A percentile compares a stretch with the other conserved stretches of the same genome.
Evolutionary conservation across 2,888 invertebrate genomes (phyloP).

Genomic region (Polylopha cassiicola): DNA sequence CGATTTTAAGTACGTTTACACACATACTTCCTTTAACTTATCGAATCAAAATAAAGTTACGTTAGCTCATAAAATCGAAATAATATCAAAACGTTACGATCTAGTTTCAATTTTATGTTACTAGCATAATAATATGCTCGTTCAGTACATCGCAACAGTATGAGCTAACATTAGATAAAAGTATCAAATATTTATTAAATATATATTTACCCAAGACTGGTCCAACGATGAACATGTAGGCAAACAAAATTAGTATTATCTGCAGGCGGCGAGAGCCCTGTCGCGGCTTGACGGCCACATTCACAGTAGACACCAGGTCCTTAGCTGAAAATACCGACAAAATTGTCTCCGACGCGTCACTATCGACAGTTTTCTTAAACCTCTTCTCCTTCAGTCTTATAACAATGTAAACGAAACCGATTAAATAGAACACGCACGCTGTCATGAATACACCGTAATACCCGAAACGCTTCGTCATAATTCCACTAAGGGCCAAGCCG

Average conservation of each 20-base stretch:
- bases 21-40: background rate
- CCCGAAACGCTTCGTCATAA: slow-evolving; percentile 67
- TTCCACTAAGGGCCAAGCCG: slow-evolving; percentile 74
- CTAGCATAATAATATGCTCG: background rate
- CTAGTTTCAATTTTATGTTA: background rate
- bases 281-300: slow-evolving; percentile 61
- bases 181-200: slow-evolving; percentile 9
- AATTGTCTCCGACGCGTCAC: slow-evolving; percentile 43
- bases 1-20: too few species aligned
- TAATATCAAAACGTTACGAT: slow-evolving; percentile 5
- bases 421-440: slow-evolving; percentile 62
- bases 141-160: too few species aligned
- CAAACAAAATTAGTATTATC: slow-evolving; percentile 61
- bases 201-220: slow-evolving; percentile 65
- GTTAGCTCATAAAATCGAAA: slow-evolving; percentile 5
- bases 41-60: slow-evolving; percentile 8
- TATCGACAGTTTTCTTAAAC: slow-evolving; percentile 51
- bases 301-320: slow-evolving; percentile 66
- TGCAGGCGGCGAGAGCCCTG: slow-evolving; percentile 57
- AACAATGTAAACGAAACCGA: slow-evolving; percentile 64
- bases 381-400: slow-evolving; percentile 59
- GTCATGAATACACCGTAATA: slow-evolving; percentile 69
- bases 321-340: slow-evolving; percentile 55
- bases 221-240: slow-evolving; percentile 73
- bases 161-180: background rate